These are phyloP conservation scores for Molossus molossus DNA, from an alignment of 2,797 vertebrate genomes.

Conservation along the genomic window DNA sequence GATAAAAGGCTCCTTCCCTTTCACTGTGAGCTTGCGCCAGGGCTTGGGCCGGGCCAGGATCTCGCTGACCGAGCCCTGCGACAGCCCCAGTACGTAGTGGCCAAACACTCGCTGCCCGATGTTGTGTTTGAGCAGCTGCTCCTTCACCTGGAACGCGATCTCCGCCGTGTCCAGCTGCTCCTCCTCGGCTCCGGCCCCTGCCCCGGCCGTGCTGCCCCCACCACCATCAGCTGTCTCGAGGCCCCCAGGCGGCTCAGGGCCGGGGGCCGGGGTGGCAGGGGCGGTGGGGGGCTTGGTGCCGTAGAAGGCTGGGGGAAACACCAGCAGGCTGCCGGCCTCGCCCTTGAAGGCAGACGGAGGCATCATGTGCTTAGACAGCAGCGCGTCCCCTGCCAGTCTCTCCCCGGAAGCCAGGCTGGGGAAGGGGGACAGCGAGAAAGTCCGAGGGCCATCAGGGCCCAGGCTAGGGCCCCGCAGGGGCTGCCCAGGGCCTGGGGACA, in stretches of 20 bases:
- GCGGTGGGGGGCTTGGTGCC: constrained; percentile 92
- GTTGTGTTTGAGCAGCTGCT: constrained; percentile 99
- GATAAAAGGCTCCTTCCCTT: constrained; percentile 99
- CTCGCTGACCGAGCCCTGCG: constrained; percentile 99
- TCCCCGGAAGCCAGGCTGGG: constrained; percentile 87
- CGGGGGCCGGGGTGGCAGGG: constrained; percentile 89
- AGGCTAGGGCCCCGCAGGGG: constrained; percentile 88
- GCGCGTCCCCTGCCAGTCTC: constrained; percentile 91
- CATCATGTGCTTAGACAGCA: constrained; percentile 93
- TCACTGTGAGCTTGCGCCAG: constrained; percentile 99
- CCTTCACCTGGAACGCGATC: constrained; percentile 99
- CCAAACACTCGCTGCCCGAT: constrained; percentile 99
- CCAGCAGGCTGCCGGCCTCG: constrained; percentile 88
- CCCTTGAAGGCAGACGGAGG: constrained; percentile 94
- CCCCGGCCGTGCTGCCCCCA: constrained; percentile 88
- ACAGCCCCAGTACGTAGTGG: constrained; percentile 98
- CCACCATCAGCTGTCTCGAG: constrained; percentile 92
- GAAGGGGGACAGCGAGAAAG: constrained; percentile 94
- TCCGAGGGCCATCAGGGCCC: constrained; percentile 90
- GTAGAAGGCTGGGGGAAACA: constrained; percentile 94
- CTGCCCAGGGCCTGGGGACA: constrained; percentile 92
- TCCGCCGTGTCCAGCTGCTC: constrained; percentile 97
- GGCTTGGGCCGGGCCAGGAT: constrained; percentile 99
- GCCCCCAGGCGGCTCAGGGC: constrained; percentile 90
- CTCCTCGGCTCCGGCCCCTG: constrained; percentile 90